These are phyloP conservation scores for Eurosta solidaginis DNA, from an alignment of 1,140 invertebrate species.

Conservation along the genomic window DNA sequence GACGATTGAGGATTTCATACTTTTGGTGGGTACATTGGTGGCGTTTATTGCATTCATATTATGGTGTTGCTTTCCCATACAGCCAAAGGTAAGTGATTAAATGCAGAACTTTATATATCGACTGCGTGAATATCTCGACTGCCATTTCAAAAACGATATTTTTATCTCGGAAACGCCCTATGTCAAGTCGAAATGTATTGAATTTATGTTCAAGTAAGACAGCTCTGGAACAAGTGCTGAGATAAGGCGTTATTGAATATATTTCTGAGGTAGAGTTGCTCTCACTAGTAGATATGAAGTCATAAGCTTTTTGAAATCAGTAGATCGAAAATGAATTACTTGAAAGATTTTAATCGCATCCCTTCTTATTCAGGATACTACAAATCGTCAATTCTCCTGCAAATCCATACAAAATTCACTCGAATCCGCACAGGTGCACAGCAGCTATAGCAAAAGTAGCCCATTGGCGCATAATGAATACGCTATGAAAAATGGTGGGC, in stretches of 20 bases:
- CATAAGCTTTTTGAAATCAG: too few relatives aligned
- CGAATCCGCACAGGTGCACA: constrained; percentile 25
- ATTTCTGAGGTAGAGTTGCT: too few relatives aligned
- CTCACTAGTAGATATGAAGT: too few relatives aligned
- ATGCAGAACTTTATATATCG: too few relatives aligned
- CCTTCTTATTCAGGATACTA: constrained; percentile 3
- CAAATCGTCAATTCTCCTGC: constrained; percentile 33
- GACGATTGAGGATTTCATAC: constrained; percentile 69
- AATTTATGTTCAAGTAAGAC: too few relatives aligned
- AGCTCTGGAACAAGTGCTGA: background rate
- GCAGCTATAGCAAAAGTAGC: constrained; percentile 31
- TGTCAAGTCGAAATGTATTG: too few relatives aligned
- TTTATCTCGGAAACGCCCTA: too few relatives aligned
- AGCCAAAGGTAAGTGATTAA: constrained; percentile 61
- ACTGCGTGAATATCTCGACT: too few relatives aligned
- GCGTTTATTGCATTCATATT: constrained; percentile 68
- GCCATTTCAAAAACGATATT: too few relatives aligned
- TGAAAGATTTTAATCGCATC: too few relatives aligned
- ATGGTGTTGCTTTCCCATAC: constrained; percentile 69
- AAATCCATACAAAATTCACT: constrained; percentile 30
- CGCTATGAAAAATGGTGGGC: constrained; percentile 25
- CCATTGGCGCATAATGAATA: constrained; percentile 31
- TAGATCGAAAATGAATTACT: too few relatives aligned
- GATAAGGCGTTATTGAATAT: too few relatives aligned
- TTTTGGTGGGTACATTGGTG: constrained; percentile 67